Evolutionary conservation across 1,140 invertebrate genomes (phyloP).

Genomic region (Neuroterus valhalla): DNA sequence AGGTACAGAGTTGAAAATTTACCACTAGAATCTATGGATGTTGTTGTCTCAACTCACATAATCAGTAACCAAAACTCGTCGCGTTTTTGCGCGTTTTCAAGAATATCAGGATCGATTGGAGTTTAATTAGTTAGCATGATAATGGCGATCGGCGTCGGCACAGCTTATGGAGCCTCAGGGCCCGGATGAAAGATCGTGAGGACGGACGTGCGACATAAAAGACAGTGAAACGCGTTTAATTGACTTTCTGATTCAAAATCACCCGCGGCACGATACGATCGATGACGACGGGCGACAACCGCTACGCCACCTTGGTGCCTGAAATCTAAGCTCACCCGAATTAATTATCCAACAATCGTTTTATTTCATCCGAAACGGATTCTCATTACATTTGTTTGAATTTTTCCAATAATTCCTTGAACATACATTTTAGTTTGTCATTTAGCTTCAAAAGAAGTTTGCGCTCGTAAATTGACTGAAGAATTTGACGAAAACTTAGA

Average conservation of each 20-base stretch:
- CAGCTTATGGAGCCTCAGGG: conserved; percentile 4
- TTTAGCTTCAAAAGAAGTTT: no score
- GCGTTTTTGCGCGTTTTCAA: conserved; percentile 28
- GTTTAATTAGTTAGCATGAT: conserved; percentile 67
- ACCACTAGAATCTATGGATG: background rate
- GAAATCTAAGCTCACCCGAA: conserved; percentile 59
- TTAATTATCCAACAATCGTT: conserved; percentile 67
- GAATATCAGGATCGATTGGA: conserved; percentile 59
- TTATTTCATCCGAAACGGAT: conserved; percentile 40
- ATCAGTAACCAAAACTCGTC: background rate
- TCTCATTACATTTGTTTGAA: conserved; percentile 14
- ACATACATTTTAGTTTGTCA: background rate
- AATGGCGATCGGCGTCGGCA: conserved; percentile 32
- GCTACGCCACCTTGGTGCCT: conserved; percentile 37
- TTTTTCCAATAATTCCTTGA: background rate
- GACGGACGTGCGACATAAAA: conserved; percentile 54
- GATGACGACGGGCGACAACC: conserved; percentile 37
- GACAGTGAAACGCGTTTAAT: conserved; percentile 66
- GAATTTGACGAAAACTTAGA: no score
- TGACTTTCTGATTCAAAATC: conserved; percentile 69
- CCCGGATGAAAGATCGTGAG: conserved; percentile 23
- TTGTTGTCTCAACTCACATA: background rate
- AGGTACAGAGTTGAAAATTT: background rate
- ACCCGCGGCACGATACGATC: conserved; percentile 63
- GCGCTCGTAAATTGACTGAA: no score